These are phyloP conservation scores for Acheta domesticus DNA, from an alignment of 2,888 invertebrate species.

Conservation along the genomic window DNA sequence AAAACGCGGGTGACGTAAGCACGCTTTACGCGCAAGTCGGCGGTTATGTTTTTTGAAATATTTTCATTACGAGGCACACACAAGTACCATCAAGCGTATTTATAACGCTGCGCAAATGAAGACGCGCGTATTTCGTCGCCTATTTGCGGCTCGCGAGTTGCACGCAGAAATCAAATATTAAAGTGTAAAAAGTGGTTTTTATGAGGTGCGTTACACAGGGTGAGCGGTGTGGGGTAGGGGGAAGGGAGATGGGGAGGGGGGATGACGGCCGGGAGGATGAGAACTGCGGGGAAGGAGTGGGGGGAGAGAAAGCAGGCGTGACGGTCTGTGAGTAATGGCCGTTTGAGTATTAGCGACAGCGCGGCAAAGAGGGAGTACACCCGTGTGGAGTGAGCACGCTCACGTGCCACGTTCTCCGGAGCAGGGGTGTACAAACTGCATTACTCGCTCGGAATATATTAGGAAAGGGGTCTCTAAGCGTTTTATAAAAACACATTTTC, in stretches of 20 bases:
- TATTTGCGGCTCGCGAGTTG: background rate
- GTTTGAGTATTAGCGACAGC: background rate
- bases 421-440: too few species aligned
- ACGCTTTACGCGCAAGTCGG: background rate
- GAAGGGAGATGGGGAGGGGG: too few species aligned
- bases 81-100: constrained; percentile 18
- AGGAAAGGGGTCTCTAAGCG: too few species aligned
- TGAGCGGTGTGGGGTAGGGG: background rate
- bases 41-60: constrained; percentile 1
- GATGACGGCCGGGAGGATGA: too few species aligned
- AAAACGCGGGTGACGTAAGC: background rate
- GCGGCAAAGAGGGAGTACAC: too few species aligned
- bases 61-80: background rate
- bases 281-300: too few species aligned
- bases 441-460: too few species aligned
- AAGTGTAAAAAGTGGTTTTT: background rate
- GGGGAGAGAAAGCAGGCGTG: background rate
- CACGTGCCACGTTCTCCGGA: too few species aligned
- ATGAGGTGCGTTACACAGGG: background rate
- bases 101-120: constrained; percentile 5
- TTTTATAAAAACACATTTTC: too few species aligned
- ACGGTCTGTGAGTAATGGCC: background rate
- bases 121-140: background rate
- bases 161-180: background rate
- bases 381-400: too few species aligned